Evolutionary conservation across 2,797 vertebrate genomes (phyloP), one percentile per base, ranked within the genome.

Genomic region (Holocentrus rufus): DNA sequence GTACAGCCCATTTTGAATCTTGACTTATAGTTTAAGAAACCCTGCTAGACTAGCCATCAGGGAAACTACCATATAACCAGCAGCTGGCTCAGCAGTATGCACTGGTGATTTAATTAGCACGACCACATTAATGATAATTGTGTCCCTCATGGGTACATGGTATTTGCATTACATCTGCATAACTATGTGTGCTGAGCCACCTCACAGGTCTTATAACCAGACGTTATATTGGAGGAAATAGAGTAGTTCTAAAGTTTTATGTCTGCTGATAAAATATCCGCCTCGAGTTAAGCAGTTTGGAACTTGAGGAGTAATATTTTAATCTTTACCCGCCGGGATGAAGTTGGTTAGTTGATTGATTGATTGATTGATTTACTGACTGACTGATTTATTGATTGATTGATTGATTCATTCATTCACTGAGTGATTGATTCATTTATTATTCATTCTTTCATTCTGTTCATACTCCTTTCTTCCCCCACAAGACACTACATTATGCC

Each of bases 71-170:
- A 83, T 72, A 65, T 57, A 72, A 69, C 44, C 11, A 23, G 78
- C 81, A 82, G 84, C 87, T 86, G 87, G 79, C 83, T 90, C 87
- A 85, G 82, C 88, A 87, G 64, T 75, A 77, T 76, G 84, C 78
- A 67, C 83, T 65, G 67, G 68, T 89, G 87, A 90, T 89, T 90
- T 87, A 71, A 88, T 91, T 90, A 90, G 79, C 86, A 83, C 73
- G 80, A 78, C 75, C 85, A 76, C 85, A 86, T 88, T 88, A 86
- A 90, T 87, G 88, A 83, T 86, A 83, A 89, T 83, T 86, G 85
- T 17, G 34, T 67, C 80, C 87, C 88, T 82, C 77, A 39, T 79
- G 78, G 85, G 86, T 69, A 62, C 58, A 8, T 60, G 55, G 71
- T 88, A 87, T 88, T 92, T 90, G 80, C 82, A 80, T 89, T 88